Evolutionary conservation across 1,140 invertebrate species (phyloP), one percentile per base, ranked within the genome.

Genomic region (Schlechtendalia chinensis): DNA sequence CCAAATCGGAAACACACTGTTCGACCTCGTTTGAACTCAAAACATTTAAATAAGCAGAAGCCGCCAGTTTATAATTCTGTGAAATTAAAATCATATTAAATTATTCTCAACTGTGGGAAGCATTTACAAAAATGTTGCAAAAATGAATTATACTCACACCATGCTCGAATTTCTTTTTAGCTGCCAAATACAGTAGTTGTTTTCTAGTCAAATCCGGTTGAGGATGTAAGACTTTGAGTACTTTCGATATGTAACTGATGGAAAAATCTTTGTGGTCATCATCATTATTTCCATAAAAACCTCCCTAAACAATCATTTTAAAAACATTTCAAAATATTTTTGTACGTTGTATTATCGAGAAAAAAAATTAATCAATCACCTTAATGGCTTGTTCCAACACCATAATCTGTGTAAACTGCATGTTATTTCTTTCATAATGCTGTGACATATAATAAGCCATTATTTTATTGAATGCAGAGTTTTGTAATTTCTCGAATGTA

Each of bases 401-500:
- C 39, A 79, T 24, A 6, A 79, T 61, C 45, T 79, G 75, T 24
- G 59, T 50, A 61, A 79, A 61, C 39, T 63, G 39, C 58, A 79
- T 47, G 58, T 61, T 50, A 47, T 53, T 79, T 5, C 24, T 24
- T 79, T 63, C 75, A 50, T 79, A 79, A 63, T 79, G 75, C 22
- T 63, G 58, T n/a, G 39, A 63, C 75, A 79, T 63, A 1, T 79
- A 79, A 79, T 61, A 79, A 47, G 75, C 58, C 45, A 63, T 63
- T 63, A 61, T 61, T 63, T 29, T 47, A 50, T 29, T 50, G 47
- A 61, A 79, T 4, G n/a, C 8, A 29, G 75, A 19, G 8, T 12
- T 39, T 79, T 79, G 61, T 61, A 79, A 63, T 61, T 79, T 32
- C 19, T 63, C 58, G n/a, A 79, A 79, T 45, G 75, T n/a, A 27